phyloP scores from a whole-genome alignment of 2,888 invertebrate genomes.

The Serrognathus titanus region DNA sequence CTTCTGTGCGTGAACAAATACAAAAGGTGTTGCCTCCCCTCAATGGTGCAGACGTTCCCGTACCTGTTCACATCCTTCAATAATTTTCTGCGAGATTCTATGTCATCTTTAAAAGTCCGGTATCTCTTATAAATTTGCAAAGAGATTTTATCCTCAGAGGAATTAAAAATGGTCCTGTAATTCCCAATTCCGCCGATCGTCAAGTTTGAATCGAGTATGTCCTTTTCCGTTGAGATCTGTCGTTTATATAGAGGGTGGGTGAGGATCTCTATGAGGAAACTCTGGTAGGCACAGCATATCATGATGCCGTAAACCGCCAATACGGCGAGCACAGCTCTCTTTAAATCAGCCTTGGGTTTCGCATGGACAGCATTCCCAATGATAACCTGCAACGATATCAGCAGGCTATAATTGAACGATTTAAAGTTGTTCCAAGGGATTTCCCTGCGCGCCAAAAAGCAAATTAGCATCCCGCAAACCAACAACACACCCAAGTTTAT shows the following conservation, averaged over 20 bases:
- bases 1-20: conserved; percentile 23
- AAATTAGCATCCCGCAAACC: conserved; percentile 20
- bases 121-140: conserved; percentile 25
- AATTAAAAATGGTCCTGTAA: conserved; percentile 45
- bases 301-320: conserved; percentile 55
- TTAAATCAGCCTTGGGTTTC: conserved; percentile 50
- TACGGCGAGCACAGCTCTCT: conserved; percentile 56
- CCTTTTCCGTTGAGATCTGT: conserved; percentile 54
- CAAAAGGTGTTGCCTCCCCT: conserved; percentile 27
- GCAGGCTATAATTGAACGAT: conserved; percentile 19
- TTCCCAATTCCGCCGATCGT: conserved; percentile 50
- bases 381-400: conserved; percentile 39
- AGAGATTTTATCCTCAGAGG: conserved; percentile 13
- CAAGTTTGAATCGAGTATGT: conserved; percentile 51
- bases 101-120: conserved; percentile 18
- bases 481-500: conserved; percentile 45
- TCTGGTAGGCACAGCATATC: conserved; percentile 56
- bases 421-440: conserved; percentile 9
- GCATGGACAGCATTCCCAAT: conserved; percentile 52
- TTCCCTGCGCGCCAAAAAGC: conserved; percentile 9
- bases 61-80: conserved; percentile 21
- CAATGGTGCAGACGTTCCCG: conserved; percentile 30
- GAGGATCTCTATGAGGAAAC: conserved; percentile 57
- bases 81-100: conserved; percentile 27
- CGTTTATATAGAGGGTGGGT: conserved; percentile 54